These are phyloP conservation scores for Stomatorhinus walkeri DNA, from an alignment of 2,797 vertebrate genomes.

Conservation along the genomic window DNA sequence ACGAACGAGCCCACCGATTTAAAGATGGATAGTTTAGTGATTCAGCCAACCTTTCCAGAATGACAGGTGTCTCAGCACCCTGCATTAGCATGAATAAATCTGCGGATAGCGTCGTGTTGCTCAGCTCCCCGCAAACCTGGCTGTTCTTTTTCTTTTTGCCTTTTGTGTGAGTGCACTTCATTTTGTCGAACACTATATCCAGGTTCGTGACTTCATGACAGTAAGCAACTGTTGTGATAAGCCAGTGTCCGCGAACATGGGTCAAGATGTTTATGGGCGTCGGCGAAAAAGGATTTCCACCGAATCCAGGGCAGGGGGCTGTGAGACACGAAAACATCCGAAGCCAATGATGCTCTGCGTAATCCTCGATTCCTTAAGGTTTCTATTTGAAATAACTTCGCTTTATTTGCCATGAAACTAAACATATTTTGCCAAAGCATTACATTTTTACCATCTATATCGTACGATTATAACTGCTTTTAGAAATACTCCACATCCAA, in stretches of 20 bases:
- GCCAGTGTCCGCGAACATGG: neutral
- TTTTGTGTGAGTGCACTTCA: neutral
- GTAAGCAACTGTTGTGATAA: neutral
- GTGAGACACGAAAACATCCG: neutral
- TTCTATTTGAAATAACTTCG: neutral
- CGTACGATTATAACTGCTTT: neutral
- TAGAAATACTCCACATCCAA: neutral
- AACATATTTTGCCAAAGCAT: neutral
- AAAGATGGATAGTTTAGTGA: neutral
- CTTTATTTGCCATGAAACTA: neutral
- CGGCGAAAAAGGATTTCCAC: neutral
- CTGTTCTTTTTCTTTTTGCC: slow-evolving; percentile 33
- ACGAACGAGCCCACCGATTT: neutral
- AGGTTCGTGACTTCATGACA: neutral
- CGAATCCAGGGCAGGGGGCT: neutral
- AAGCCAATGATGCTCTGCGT: neutral
- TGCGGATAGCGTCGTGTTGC: slow-evolving; percentile 44
- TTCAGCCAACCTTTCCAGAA: slow-evolving; percentile 57
- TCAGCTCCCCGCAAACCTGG: slow-evolving; percentile 28
- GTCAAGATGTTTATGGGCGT: neutral
- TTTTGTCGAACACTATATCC: neutral
- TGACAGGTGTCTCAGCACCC: slow-evolving; percentile 48
- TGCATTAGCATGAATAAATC: slow-evolving; percentile 54
- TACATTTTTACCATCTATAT: neutral
- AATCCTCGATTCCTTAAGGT: neutral